Conservation (phyloP, 2,797 vertebrate species). For the Rhabdomys pumilio region DNA sequence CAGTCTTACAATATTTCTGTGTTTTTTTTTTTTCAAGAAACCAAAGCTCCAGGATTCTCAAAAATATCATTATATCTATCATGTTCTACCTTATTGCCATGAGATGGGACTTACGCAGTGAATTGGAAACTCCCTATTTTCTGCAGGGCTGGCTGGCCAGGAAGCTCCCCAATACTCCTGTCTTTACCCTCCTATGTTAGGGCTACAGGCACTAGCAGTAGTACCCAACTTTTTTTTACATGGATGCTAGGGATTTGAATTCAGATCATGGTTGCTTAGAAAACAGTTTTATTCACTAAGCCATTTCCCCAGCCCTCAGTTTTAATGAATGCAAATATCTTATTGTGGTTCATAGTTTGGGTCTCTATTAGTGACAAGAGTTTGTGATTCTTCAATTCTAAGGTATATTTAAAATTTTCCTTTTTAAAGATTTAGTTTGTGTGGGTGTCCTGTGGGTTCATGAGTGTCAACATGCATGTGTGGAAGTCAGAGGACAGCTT, state of each 20-base stretch:
- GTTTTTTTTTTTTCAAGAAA: neutral
- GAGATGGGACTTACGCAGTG: neutral
- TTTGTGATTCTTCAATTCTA: constrained; percentile 67
- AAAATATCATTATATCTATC: neutral
- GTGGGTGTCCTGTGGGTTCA: neutral
- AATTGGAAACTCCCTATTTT: neutral
- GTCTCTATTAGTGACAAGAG: neutral
- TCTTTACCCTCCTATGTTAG: neutral
- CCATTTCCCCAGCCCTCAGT: neutral
- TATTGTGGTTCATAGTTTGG: neutral
- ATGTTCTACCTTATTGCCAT: neutral
- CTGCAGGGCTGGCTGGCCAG: neutral
- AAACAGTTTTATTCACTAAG: neutral
- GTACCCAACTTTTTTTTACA: neutral
- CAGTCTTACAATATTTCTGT: neutral
- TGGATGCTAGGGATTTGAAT: neutral
- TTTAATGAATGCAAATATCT: constrained; percentile 15
- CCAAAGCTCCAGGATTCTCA: neutral
- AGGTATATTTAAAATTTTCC: neutral
- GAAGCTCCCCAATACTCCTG: neutral
- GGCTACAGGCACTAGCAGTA: neutral
- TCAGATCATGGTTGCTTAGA: neutral
- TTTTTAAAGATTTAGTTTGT: neutral
- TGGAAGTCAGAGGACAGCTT: neutral
- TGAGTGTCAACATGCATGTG: neutral